phyloP scores from a whole-genome alignment of 2,888 invertebrate species.

The Drosophila fungiperda region DNA sequence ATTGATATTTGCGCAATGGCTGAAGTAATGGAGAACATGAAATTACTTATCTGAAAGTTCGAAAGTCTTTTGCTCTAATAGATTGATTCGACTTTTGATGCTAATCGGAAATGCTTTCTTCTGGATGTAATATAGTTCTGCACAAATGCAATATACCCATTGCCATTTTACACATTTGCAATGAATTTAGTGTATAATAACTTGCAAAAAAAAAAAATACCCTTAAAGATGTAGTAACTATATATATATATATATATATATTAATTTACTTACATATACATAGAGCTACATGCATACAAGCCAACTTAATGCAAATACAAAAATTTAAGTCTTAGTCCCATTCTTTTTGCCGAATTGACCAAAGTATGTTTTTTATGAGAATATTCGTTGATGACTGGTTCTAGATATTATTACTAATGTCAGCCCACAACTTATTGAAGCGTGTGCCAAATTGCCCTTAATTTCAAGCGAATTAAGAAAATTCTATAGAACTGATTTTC shows the following conservation, averaged over 20 bases:
- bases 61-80: neutral
- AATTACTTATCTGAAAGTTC: neutral
- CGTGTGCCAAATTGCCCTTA: conserved; percentile 10
- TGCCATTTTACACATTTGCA: neutral
- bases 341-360: neutral
- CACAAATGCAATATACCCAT: neutral
- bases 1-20: neutral
- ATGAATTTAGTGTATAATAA: neutral
- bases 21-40: neutral
- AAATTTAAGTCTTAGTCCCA: neutral
- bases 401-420: conserved; percentile 3
- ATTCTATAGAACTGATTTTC: neutral
- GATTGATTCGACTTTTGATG: neutral
- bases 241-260: neutral
- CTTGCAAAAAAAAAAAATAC: conserved; percentile 3
- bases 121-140: neutral
- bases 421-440: neutral
- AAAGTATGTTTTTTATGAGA: neutral
- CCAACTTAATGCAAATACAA: neutral
- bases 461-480: neutral
- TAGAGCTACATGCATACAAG: neutral
- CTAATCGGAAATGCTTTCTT: neutral
- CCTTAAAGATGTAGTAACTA: neutral
- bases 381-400: conserved; percentile 19
- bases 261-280: neutral